Evolutionary conservation across 2,888 invertebrate species (phyloP).

Genomic region (Pemphredon lugubris): DNA sequence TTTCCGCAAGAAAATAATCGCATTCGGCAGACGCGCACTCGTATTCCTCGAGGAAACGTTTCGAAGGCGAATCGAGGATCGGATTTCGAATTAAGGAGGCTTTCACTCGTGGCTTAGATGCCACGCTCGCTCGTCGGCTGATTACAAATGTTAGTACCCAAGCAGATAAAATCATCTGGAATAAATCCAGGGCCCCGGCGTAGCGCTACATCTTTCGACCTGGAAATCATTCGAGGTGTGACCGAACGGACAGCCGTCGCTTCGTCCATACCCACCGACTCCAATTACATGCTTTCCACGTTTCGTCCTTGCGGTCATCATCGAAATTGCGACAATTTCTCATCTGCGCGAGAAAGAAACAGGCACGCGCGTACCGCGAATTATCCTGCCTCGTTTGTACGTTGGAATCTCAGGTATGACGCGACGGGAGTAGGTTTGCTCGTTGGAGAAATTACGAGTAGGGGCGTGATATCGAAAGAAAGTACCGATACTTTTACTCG

Average conservation of each 20-base stretch:
- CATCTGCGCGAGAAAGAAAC: conserved; percentile 30
- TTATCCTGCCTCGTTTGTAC: conserved; percentile 20
- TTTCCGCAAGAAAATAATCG: too few relatives aligned
- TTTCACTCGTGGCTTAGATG: conserved; percentile 50
- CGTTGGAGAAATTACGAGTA: too few relatives aligned
- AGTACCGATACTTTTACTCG: too few relatives aligned
- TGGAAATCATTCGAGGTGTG: conserved; percentile 76
- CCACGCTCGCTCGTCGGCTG: conserved; percentile 8
- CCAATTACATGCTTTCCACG: conserved; percentile 66
- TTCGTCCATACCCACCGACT: conserved; percentile 37
- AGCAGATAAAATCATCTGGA: conserved; percentile 59
- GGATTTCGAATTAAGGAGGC: not conserved
- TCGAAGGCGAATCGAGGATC: conserved; percentile 2
- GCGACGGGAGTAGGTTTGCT: too few relatives aligned
- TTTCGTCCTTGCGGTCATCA: conserved; percentile 54
- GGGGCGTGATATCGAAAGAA: too few relatives aligned
- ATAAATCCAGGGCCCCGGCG: conserved; percentile 25
- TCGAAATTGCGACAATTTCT: conserved; percentile 43
- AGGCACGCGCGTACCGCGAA: conserved; percentile 10
- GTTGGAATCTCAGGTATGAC: not conserved
- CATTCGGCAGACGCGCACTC: not conserved
- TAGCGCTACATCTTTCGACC: conserved; percentile 73
- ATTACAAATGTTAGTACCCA: conserved; percentile 36
- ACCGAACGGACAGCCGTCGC: conserved; percentile 59
- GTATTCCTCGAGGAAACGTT: not conserved